These are phyloP conservation scores for Formicarius rufipectus DNA, from an alignment of 2,113 vertebrate species.

Conservation along the genomic window DNA sequence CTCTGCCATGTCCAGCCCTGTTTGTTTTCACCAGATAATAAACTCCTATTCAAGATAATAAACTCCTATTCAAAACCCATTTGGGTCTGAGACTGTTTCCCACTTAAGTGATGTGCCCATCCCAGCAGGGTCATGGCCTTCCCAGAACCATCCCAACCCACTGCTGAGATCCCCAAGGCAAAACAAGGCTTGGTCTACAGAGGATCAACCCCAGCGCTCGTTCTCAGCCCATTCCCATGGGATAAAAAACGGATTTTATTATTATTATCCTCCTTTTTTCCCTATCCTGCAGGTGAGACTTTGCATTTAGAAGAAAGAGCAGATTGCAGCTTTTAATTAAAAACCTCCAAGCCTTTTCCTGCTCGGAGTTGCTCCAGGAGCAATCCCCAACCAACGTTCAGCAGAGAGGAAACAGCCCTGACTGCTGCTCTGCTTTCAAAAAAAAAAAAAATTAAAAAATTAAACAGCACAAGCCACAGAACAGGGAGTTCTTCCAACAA, in stretches of 20 bases:
- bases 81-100: no score
- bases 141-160: not conserved
- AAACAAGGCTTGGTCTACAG: accelerated
- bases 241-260: not conserved
- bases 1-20: no score
- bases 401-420: constrained; percentile 11
- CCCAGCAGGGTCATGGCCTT: accelerated
- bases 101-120: accelerated
- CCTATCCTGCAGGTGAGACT: not conserved
- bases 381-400: not conserved
- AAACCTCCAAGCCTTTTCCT: not conserved
- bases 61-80: no score
- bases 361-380: not conserved
- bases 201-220: not conserved
- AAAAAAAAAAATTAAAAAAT: not conserved
- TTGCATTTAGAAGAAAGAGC: not conserved
- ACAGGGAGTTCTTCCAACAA: constrained; percentile 61
- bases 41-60: no score
- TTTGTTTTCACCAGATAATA: no score
- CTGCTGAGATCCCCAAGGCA: not conserved
- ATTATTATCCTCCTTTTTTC: not conserved
- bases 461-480: constrained; percentile 24
- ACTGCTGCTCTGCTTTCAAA: not conserved
- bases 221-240: not conserved
- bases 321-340: constrained; percentile 8